Percentiles rank a stretch among this genome's conserved stretches.
Conservation (phyloP, 2,113 vertebrate genomes). For the Synodontis membranacea region DNA sequence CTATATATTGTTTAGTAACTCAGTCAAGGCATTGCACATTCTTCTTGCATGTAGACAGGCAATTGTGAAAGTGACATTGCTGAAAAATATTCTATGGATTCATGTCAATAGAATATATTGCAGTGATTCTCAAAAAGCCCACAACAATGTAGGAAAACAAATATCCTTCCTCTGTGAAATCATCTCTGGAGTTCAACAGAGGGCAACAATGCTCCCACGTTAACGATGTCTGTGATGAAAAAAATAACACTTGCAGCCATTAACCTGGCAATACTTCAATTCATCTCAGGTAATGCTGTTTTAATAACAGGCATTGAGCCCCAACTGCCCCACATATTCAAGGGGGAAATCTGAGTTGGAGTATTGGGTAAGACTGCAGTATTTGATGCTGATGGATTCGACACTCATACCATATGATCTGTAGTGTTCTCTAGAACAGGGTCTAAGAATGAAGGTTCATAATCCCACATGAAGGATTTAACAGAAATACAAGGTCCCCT, state of each 20-base stretch:
- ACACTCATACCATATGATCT: background rate
- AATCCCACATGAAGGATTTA: slow-evolving; percentile 22
- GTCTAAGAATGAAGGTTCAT: slow-evolving; percentile 14
- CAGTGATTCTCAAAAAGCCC: slow-evolving; percentile 20
- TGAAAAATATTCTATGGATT: slow-evolving; percentile 36
- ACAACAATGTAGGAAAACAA: slow-evolving; percentile 38
- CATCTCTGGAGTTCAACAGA: slow-evolving; percentile 28
- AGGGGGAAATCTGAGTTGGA: slow-evolving; percentile 8
- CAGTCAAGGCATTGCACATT: slow-evolving; percentile 24
- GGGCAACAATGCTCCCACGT: slow-evolving; percentile 6
- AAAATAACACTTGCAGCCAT: slow-evolving; percentile 6
- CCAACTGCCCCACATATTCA: slow-evolving; percentile 22
- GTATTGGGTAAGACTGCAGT: background rate
- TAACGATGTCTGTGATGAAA: slow-evolving; percentile 25
- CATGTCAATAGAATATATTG: slow-evolving; percentile 45
- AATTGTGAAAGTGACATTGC: slow-evolving; percentile 14
- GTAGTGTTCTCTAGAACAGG: slow-evolving; percentile 1
- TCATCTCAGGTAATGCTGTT: slow-evolving; percentile 23
- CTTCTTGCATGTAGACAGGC: slow-evolving; percentile 36
- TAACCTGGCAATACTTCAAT: slow-evolving; percentile 30
- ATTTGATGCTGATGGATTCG: slow-evolving; percentile 13
- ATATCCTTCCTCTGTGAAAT: slow-evolving; percentile 30
- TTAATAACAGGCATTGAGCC: slow-evolving; percentile 18
- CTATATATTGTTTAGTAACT: slow-evolving; percentile 2
- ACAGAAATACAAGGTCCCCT: background rate